A percentile compares a stretch with the other conserved stretches of the same genome.
Evolutionary conservation across 1,140 invertebrate genomes (phyloP).

Genomic region (Drosophila fuyamai): DNA sequence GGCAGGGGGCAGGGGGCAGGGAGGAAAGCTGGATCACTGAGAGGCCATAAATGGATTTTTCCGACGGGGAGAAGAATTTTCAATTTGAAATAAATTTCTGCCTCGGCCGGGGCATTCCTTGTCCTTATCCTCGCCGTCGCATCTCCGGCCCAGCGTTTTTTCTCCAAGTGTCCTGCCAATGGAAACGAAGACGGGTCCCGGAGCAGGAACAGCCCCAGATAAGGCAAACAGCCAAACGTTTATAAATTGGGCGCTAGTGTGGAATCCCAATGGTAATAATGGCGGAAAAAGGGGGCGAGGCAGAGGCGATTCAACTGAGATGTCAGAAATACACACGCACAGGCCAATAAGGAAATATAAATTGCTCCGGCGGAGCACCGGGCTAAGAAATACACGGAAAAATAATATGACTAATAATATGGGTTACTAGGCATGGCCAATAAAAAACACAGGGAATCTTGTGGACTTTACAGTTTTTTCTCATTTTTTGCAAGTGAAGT

Average conservation of each 20-base stretch:
- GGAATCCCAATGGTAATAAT: conserved; percentile 71
- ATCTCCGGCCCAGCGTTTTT: conserved; percentile 3
- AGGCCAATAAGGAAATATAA: conserved; percentile 70
- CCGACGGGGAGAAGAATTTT: conserved; percentile 29
- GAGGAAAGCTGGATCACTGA: conserved; percentile 2
- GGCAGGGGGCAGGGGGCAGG: neutral
- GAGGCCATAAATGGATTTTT: conserved; percentile 35
- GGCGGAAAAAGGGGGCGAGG: conserved; percentile 18
- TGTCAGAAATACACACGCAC: conserved; percentile 67
- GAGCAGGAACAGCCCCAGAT: conserved; percentile 48
- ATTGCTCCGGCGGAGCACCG: conserved; percentile 60
- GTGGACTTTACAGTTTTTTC: too few relatives aligned
- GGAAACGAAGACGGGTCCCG: neutral
- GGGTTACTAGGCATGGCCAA: too few relatives aligned
- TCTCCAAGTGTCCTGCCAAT: conserved; percentile 26
- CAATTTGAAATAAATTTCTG: conserved; percentile 49
- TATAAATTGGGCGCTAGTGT: conserved; percentile 76
- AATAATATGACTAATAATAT: neutral
- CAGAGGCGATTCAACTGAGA: conserved; percentile 56
- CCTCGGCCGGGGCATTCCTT: conserved; percentile 22
- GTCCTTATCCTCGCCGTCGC: conserved; percentile 1
- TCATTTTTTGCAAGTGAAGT: too few relatives aligned
- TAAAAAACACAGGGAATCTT: too few relatives aligned
- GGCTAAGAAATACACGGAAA: conserved; percentile 20
- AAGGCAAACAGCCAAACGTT: conserved; percentile 72